phyloP scores from a whole-genome alignment of 2,113 vertebrate genomes.

The Hypocryptadius cinnamomeus region DNA sequence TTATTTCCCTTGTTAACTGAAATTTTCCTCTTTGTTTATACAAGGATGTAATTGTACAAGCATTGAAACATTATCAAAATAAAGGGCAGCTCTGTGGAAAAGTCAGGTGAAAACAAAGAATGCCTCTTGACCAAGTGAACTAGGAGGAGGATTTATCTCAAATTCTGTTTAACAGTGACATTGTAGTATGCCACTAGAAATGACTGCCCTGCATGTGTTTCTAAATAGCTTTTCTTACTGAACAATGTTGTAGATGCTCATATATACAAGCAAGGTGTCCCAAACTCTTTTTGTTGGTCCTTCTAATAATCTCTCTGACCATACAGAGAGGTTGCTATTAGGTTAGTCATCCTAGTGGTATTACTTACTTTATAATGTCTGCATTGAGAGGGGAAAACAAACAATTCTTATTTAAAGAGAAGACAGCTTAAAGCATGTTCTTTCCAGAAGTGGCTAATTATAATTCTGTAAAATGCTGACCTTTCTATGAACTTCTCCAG shows the following conservation, averaged over 20 bases:
- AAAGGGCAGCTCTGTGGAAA: not conserved
- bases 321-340: not conserved
- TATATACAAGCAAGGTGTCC: not conserved
- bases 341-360: not conserved
- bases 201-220: not conserved
- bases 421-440: not conserved
- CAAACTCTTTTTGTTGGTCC: not conserved
- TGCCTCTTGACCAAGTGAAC: not conserved
- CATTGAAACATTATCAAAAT: not conserved
- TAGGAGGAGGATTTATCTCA: not conserved
- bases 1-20: not conserved
- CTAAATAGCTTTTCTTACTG: not conserved
- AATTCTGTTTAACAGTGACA: not conserved
- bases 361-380: not conserved
- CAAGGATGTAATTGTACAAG: not conserved
- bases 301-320: not conserved
- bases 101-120: not conserved
- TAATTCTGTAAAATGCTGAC: not conserved
- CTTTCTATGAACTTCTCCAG: not conserved
- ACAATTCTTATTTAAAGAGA: not conserved
- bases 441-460: not conserved
- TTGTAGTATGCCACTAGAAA: not conserved
- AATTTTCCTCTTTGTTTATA: not conserved
- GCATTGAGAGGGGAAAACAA: not conserved
- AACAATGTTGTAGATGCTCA: not conserved